A percentile compares a stretch with the other conserved stretches of the same genome.
These are phyloP conservation scores for Sturnus vulgaris DNA, from an alignment of 2,113 vertebrate species.

Conservation along the genomic window DNA sequence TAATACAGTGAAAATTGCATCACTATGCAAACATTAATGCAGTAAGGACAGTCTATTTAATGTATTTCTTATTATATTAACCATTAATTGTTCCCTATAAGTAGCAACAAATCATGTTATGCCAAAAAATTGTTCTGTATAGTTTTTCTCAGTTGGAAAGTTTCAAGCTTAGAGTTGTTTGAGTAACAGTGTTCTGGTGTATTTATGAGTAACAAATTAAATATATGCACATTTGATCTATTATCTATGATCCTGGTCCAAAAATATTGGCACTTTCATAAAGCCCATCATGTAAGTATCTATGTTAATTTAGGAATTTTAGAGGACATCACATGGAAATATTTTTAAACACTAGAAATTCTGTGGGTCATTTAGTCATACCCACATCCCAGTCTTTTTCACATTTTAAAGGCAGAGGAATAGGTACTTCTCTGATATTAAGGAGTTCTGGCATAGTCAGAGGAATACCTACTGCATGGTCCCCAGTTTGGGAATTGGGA, in stretches of 20 bases:
- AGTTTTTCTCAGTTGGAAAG: not conserved
- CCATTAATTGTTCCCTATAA: not conserved
- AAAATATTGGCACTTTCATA: not conserved
- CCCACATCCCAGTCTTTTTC: not conserved
- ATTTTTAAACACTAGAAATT: not conserved
- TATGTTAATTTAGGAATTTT: not conserved
- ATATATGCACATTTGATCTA: not conserved
- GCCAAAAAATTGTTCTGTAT: not conserved
- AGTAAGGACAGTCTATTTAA: conserved; percentile 29
- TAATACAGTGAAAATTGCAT: conserved; percentile 27
- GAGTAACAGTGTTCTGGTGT: not conserved
- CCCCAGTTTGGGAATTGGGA: not conserved
- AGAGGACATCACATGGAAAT: not conserved
- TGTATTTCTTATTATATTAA: conserved; percentile 46
- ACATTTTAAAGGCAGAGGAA: not conserved
- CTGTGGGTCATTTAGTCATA: not conserved
- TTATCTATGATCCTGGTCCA: not conserved
- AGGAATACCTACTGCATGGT: not conserved
- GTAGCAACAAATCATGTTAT: conserved; percentile 23
- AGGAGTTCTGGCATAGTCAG: rapidly evolving
- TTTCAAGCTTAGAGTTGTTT: not conserved
- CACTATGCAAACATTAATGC: conserved; percentile 14
- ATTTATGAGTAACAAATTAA: not conserved
- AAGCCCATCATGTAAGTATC: not conserved
- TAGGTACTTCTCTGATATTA: not conserved